Evolutionary conservation across 2,797 vertebrate species (phyloP), one percentile per base, ranked within the genome.

Genomic region (Phyllotis vaccarum): DNA sequence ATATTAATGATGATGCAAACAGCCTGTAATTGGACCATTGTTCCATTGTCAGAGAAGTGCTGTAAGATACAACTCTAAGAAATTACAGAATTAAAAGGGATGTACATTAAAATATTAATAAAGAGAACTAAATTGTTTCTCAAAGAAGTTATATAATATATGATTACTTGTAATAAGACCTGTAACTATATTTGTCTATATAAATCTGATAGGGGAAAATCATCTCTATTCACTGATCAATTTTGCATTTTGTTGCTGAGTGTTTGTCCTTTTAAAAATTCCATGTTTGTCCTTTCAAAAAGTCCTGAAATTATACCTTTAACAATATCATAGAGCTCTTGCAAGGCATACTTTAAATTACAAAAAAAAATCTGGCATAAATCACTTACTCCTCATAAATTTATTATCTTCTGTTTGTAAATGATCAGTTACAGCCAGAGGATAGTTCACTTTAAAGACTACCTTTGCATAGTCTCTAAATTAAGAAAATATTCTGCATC

Each of bases 341-440:
- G 1, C 22, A 80, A 96, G 85, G 49, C 0, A 43, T 46, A 24
- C 68, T 94, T 92, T 46, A 79, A 89, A 68, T 87, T 89, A 75
- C 79, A n/a, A n/a, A n/a, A 86, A 21, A 56, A 81, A 92, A 82
- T 82, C 3, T 76, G 60, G 64, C 27, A 68, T 62, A 81, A 56
- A 89, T 37, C 72, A 79, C 3, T 70, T 74, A 56, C 64, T 58
- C n/a, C 82, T 86, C n/a, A 89, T 86, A 74, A 86, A 58, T 86
- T 78, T 93, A 89, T 92, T 96, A 40, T 90, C n/a, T n/a, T n/a
- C n/a, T n/a, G n/a, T n/a, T n/a, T n/a, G n/a, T 86, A 40, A 14
- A 89, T 22, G 58, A 56, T 29, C 8, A 64, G 12, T 56, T 93
- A 34, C 0, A 68, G 17, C 40, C 22, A 93, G 86, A 40, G 24